Conservation (phyloP, 2,888 invertebrate species). For the Polydrusus cervinus region DNA sequence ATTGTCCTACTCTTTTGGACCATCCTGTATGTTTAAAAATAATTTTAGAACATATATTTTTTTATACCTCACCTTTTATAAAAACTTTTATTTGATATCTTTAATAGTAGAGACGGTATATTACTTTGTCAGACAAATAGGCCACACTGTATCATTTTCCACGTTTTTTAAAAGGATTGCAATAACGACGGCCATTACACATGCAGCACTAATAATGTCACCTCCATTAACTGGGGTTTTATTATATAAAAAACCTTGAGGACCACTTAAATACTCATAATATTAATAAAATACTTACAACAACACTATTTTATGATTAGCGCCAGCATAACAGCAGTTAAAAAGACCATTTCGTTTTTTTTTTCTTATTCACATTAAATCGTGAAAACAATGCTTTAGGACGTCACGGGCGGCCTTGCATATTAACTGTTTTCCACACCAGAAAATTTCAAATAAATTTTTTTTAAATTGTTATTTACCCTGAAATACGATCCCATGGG, state of each 20-base stretch:
- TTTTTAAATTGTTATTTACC: constrained; percentile 10
- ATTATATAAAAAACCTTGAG: constrained; percentile 6
- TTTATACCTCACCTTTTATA: too few relatives aligned
- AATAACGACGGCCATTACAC: not conserved
- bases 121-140: too few relatives aligned
- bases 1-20: too few relatives aligned
- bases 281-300: constrained; percentile 6
- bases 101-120: too few relatives aligned
- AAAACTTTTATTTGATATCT: too few relatives aligned
- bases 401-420: not conserved
- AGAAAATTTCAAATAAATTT: constrained; percentile 12
- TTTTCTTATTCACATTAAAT: constrained; percentile 3
- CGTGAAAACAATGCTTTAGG: constrained; percentile 2
- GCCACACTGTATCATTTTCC: too few relatives aligned
- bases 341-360: constrained; percentile 4
- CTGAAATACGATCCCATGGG: not conserved
- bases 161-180: not conserved
- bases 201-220: not conserved
- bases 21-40: too few relatives aligned
- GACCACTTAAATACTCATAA: constrained; percentile 8
- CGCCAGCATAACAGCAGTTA: not conserved
- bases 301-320: constrained; percentile 4
- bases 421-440: constrained; percentile 7
- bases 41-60: too few relatives aligned
- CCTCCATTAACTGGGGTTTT: not conserved